These are phyloP conservation scores for Heliconius nattereri DNA, from an alignment of 1,140 invertebrate genomes.

Conservation along the genomic window DNA sequence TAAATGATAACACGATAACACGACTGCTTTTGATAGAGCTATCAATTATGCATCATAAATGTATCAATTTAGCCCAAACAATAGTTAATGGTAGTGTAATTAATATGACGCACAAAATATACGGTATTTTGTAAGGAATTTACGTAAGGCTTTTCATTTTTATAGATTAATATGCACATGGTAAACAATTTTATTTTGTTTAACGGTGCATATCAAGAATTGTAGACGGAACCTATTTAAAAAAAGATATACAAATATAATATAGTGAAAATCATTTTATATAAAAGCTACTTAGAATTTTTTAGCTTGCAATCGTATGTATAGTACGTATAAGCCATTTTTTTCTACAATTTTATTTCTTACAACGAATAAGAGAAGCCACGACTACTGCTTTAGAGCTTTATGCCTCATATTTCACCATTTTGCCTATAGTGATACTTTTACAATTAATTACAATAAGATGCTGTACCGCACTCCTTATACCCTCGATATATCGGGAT, in stretches of 20 bases:
- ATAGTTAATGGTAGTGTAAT: background rate
- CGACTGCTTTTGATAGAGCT: background rate
- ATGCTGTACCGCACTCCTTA: background rate
- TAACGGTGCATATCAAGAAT: too few relatives aligned
- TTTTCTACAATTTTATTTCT: too few relatives aligned
- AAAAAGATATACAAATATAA: too few relatives aligned
- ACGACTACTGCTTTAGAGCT: too few relatives aligned
- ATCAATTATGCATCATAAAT: constrained; percentile 15
- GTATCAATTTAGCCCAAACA: constrained; percentile 15
- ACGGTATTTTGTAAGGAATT: background rate
- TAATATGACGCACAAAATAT: background rate
- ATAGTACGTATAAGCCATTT: too few relatives aligned
- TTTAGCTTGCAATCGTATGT: too few relatives aligned
- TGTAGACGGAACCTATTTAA: too few relatives aligned
- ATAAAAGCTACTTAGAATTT: too few relatives aligned
- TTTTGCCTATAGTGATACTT: background rate
- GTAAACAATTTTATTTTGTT: too few relatives aligned
- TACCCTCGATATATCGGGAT: background rate
- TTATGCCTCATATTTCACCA: too few relatives aligned
- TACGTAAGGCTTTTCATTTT: background rate
- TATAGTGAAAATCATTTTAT: too few relatives aligned
- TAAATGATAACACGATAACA: constrained; percentile 5
- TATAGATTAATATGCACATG: background rate
- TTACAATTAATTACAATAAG: constrained; percentile 7
- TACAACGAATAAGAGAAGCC: too few relatives aligned